These are phyloP conservation scores for Poecile atricapillus DNA, from an alignment of 2,113 vertebrate species.

Conservation along the genomic window DNA sequence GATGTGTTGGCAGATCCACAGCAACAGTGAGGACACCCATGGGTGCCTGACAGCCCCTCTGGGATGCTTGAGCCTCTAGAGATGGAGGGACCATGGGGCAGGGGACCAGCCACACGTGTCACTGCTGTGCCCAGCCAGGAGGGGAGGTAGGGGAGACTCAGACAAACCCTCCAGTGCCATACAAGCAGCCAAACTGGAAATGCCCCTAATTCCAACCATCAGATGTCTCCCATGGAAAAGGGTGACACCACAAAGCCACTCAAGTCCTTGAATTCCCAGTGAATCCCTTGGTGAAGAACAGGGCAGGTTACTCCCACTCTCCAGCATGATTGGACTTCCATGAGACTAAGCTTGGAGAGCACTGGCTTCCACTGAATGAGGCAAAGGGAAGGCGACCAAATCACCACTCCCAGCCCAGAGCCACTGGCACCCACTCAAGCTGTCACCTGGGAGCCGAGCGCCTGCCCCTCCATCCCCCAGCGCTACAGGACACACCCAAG, in stretches of 20 bases:
- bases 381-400: background rate
- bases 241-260: background rate
- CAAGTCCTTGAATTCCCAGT: fast-evolving
- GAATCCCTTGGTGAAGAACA: background rate
- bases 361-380: fast-evolving
- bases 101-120: fast-evolving
- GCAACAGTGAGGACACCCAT: fast-evolving
- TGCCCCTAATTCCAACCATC: background rate
- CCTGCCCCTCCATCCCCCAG: background rate
- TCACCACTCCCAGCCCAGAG: background rate
- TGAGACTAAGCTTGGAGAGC: background rate
- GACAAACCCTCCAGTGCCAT: fast-evolving
- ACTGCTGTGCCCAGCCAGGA: background rate
- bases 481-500: background rate
- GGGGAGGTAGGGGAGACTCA: background rate
- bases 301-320: background rate
- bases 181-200: background rate
- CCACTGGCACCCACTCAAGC: background rate
- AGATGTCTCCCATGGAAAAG: background rate
- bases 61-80: background rate
- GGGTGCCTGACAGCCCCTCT: background rate
- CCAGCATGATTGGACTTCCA: fast-evolving
- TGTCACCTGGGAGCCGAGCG: background rate
- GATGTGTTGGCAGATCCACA: background rate
- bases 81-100: fast-evolving